Percentiles rank a stretch among this genome's conserved stretches.
Conservation (phyloP, 2,113 vertebrate genomes). For the Dermatemys mawii region DNA sequence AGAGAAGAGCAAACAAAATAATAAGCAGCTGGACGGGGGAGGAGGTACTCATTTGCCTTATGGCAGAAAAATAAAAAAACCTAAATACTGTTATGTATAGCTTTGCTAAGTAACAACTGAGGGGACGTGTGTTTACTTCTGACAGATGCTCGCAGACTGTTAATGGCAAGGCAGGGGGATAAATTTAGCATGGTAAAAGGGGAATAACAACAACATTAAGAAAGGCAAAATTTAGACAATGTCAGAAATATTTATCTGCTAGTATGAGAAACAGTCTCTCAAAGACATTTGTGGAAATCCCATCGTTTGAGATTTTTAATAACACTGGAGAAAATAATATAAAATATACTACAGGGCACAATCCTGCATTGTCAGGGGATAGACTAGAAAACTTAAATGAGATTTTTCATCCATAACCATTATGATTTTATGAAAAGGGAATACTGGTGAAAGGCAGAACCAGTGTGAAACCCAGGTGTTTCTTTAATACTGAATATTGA, state of each 20-base stretch:
- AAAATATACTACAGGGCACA: not conserved
- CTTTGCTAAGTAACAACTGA: constrained; percentile 20
- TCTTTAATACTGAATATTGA: not conserved
- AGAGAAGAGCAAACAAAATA: constrained; percentile 27
- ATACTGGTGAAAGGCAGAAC: not conserved
- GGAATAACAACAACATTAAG: constrained; percentile 10
- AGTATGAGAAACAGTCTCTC: not conserved
- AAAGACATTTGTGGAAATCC: not conserved
- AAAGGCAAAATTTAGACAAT: constrained; percentile 30
- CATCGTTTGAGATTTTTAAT: not conserved
- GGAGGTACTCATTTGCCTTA: not conserved
- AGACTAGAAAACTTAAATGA: not conserved
- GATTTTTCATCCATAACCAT: not conserved
- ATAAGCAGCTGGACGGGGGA: constrained; percentile 21
- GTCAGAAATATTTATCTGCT: not conserved
- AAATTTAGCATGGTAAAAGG: constrained; percentile 25
- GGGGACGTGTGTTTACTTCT: constrained; percentile 17
- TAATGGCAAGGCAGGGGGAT: constrained; percentile 40
- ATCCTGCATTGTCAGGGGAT: not conserved
- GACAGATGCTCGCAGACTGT: constrained; percentile 55
- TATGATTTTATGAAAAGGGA: not conserved
- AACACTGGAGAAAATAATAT: not conserved
- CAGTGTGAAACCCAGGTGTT: not conserved
- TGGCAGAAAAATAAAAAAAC: not conserved
- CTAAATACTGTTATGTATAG: not conserved